A percentile compares a stretch with the other conserved stretches of the same genome.
These are phyloP conservation scores for Lymantria monacha DNA, from an alignment of 2,888 invertebrate genomes.

Conservation along the genomic window DNA sequence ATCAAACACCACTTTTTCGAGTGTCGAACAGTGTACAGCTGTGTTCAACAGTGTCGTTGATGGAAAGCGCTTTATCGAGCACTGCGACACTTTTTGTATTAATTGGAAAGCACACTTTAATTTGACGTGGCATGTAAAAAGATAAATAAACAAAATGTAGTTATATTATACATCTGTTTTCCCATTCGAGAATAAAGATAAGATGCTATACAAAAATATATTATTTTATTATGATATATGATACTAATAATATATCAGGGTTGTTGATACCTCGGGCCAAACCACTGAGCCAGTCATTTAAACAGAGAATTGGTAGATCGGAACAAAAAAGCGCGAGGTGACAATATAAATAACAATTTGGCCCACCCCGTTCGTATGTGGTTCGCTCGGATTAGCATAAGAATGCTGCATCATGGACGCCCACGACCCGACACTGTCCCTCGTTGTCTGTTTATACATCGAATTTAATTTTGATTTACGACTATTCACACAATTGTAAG, in stretches of 20 bases:
- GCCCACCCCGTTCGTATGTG: constrained; percentile 79
- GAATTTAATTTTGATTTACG: constrained; percentile 82
- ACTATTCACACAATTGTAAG: constrained; percentile 70
- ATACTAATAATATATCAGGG: neutral
- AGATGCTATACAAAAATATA: constrained; percentile 1
- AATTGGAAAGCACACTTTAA: no score
- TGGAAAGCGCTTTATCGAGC: no score
- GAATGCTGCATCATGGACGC: constrained; percentile 77
- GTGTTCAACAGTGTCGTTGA: no score
- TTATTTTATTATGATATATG: constrained; percentile 9
- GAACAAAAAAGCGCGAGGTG: constrained; percentile 74
- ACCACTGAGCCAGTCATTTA: constrained; percentile 62
- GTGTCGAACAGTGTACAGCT: no score
- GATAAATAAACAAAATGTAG: no score
- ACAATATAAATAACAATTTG: constrained; percentile 83
- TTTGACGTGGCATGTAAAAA: no score
- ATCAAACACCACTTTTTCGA: no score
- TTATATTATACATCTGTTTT: no score
- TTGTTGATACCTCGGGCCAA: constrained; percentile 16
- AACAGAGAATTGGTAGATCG: constrained; percentile 53
- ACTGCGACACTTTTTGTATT: no score
- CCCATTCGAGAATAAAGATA: neutral
- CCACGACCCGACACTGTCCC: constrained; percentile 69
- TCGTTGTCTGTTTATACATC: constrained; percentile 77
- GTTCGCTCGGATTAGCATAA: constrained; percentile 78